Conservation (phyloP, 2,113 vertebrate genomes). For the Semnornis frantzii region DNA sequence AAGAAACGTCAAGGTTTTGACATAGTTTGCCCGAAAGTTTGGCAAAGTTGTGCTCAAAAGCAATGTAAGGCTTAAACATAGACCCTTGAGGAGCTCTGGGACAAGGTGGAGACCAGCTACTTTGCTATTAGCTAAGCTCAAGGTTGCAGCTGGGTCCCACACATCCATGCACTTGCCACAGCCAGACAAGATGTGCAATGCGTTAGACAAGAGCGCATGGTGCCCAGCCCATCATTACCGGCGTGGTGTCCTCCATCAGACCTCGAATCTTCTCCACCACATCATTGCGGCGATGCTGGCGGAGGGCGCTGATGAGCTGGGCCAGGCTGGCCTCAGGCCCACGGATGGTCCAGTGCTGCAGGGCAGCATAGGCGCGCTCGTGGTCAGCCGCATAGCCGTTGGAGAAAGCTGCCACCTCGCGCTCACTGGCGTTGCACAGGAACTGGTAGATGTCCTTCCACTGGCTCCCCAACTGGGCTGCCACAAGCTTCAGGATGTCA, state of each 20-base stretch:
- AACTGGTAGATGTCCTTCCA: constrained; percentile 96
- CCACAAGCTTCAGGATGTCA: constrained; percentile 94
- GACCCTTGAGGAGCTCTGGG: fast-evolving
- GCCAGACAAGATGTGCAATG: fast-evolving
- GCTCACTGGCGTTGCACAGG: constrained; percentile 90
- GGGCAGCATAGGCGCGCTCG: constrained; percentile 89
- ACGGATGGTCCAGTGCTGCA: constrained; percentile 96
- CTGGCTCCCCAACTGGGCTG: constrained; percentile 91
- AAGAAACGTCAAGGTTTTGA: background rate
- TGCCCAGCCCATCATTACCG: constrained; percentile 72
- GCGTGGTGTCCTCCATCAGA: constrained; percentile 93
- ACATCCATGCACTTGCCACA: fast-evolving
- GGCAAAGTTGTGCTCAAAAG: background rate
- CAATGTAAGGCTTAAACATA: fast-evolving
- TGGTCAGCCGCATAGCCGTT: constrained; percentile 88
- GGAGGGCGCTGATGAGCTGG: constrained; percentile 92
- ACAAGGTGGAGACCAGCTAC: background rate
- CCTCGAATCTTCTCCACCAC: constrained; percentile 96
- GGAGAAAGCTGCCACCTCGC: constrained; percentile 92
- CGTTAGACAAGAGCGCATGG: fast-evolving
- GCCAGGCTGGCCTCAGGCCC: constrained; percentile 94
- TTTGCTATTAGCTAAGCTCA: fast-evolving
- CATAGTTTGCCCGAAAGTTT: background rate
- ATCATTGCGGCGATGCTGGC: constrained; percentile 90
- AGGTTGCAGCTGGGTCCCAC: fast-evolving